Evolutionary conservation across 64 coral and sea anemone species (phyloP), one percentile per base, ranked within the genome.

Genomic region (Montipora sp.): DNA sequence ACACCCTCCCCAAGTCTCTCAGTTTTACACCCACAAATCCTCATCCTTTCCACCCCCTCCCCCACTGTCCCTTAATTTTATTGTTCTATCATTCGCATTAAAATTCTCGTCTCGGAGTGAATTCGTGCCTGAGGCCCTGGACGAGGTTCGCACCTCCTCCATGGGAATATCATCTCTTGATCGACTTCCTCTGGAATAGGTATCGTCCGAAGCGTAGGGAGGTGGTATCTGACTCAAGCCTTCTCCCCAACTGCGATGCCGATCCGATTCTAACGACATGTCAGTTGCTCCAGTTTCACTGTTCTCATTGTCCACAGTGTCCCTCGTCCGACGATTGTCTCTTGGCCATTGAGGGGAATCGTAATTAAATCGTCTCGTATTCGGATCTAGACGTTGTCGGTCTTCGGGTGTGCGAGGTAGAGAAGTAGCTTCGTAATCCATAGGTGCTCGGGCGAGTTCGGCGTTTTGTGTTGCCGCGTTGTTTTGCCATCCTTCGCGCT

Each of bases 401-500:
- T 68, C 71, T 9, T 75, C 88, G 44, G 93, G 93, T 47, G 92
- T 98, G 53, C 80, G 71, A n/a, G 92, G 83, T 43, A 84, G 48
- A 9, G 95, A 98, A 0, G 91, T 77, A 36, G 92, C 82, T 84
- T 98, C 95, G 16, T 71, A 94, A 87, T 98, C 95, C 12, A 93
- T 78, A 4, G 95, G 95, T n/a, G 91, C 67, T 24, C 87, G 74
- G 48, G 83, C 58, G 20, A 80, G 83, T 69, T 94, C 81, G 60
- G 75, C 73, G 23, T 90, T 83, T 12, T 80, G 87, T 60, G 87
- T 85, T 23, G 78, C 36, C 23, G 60, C 87, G 84, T 76, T 80
- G 84, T 76, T 80, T 24, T 94, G 88, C 95, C 95, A 97, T 43
- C 92, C 95, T 92, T 97, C 95, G 51, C 75, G 91, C 50, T 88